phyloP scores from a whole-genome alignment of 2,888 invertebrate species.

The Drosophila sordidapex region DNA sequence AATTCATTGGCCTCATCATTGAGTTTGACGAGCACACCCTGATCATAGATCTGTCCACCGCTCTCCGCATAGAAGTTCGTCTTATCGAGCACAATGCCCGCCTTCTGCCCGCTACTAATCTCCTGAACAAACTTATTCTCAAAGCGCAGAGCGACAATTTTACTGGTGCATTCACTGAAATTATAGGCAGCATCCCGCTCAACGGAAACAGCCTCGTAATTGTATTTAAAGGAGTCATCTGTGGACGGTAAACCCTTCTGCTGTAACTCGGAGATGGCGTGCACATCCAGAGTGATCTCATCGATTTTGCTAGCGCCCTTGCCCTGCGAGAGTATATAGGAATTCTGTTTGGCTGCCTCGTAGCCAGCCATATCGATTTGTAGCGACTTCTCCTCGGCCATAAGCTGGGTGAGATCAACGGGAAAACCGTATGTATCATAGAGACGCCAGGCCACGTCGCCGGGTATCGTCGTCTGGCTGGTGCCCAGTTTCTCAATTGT shows the following conservation, averaged over 20 bases:
- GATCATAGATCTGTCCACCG: conserved; percentile 99
- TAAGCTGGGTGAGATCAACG: conserved; percentile 97
- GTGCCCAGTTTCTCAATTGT: conserved; percentile 93
- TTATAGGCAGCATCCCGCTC: conserved; percentile 90
- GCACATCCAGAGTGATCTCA: conserved; percentile 95
- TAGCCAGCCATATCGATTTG: conserved; percentile 95
- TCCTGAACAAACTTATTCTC: conserved; percentile 94
- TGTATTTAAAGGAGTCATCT: conserved; percentile 96
- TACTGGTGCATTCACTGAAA: conserved; percentile 90
- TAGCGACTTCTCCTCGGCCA: conserved; percentile 98
- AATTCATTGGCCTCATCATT: conserved; percentile 95
- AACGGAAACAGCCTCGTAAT: conserved; percentile 89
- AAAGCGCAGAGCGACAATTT: conserved; percentile 92
- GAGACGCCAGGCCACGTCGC: conserved; percentile 98
- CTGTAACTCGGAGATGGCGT: conserved; percentile 96
- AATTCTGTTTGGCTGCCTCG: conserved; percentile 95
- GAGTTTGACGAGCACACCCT: conserved; percentile 94
- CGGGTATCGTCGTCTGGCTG: conserved; percentile 91
- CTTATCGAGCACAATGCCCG: conserved; percentile 95
- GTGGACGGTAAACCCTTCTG: conserved; percentile 91
- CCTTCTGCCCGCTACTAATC: conserved; percentile 93
- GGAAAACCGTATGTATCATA: conserved; percentile 99
- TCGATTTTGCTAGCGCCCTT: conserved; percentile 92
- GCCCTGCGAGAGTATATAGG: conserved; percentile 95
- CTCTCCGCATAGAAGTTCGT: conserved; percentile 99